These are phyloP conservation scores for Torymus aiolomorphi DNA, from an alignment of 2,888 invertebrate species.

Conservation along the genomic window DNA sequence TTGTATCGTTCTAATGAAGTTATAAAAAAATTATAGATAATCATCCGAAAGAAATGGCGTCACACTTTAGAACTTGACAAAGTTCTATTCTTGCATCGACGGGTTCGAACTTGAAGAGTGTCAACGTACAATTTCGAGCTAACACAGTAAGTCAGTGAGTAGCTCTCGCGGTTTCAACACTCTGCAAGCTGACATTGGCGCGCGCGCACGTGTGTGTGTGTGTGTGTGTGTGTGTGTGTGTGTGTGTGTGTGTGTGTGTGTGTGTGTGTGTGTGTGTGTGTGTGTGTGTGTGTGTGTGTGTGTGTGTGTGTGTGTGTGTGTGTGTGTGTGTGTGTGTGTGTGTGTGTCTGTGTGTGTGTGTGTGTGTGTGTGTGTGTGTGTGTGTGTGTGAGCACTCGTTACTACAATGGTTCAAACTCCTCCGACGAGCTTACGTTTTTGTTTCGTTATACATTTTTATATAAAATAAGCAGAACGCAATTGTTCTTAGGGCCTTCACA, in stretches of 20 bases:
- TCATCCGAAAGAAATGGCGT: conserved; percentile 28
- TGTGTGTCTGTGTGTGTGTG: too few species aligned
- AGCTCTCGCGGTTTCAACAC: conserved; percentile 30
- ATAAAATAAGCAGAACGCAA: conserved; percentile 47
- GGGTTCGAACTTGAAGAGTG: conserved; percentile 45
- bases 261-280: too few species aligned
- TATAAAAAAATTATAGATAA: conserved; percentile 20
- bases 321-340: too few species aligned
- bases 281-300: too few species aligned
- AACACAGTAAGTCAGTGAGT: background rate
- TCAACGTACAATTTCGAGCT: conserved; percentile 41
- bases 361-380: too few species aligned
- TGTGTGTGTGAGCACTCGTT: conserved; percentile 20
- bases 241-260: too few species aligned
- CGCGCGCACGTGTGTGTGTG: too few species aligned
- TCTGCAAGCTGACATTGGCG: conserved; percentile 45
- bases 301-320: too few species aligned
- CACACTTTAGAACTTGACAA: conserved; percentile 33
- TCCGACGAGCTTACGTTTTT: conserved; percentile 21
- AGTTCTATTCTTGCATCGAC: conserved; percentile 30
- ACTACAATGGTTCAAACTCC: conserved; percentile 36
- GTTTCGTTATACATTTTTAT: conserved; percentile 36
- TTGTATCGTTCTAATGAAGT: conserved; percentile 3
- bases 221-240: too few species aligned
- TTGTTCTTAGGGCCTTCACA: too few species aligned